A percentile compares a stretch with the other conserved stretches of the same genome.
Conservation (phyloP, 2,888 invertebrate genomes). For the Hydropsyche betteni region DNA sequence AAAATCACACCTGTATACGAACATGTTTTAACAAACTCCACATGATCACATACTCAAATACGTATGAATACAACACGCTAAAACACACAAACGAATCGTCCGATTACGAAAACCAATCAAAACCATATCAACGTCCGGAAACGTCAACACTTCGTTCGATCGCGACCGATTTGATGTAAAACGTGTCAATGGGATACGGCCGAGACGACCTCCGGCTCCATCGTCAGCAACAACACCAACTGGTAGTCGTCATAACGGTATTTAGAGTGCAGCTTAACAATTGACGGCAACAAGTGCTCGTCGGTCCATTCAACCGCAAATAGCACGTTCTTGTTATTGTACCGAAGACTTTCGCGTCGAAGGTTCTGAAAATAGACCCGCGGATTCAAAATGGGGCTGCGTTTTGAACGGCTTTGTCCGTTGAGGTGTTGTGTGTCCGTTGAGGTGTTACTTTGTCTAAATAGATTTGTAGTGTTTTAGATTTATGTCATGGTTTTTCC, state of each 20-base stretch:
- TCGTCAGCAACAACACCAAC: not conserved
- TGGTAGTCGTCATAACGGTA: constrained; percentile 1
- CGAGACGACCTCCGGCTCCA: not conserved
- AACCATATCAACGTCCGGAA: not conserved
- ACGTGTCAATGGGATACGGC: constrained; percentile 21
- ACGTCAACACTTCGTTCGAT: not conserved
- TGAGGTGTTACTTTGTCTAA: no score
- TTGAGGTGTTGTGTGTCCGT: no score
- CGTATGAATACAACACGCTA: no score
- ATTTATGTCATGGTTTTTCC: no score
- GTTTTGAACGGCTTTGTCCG: no score
- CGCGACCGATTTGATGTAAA: not conserved
- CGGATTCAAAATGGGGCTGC: no score
- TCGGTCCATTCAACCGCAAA: constrained; percentile 13
- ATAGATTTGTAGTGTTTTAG: no score
- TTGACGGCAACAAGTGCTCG: not conserved
- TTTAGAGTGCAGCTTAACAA: constrained; percentile 3
- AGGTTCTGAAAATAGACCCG: not conserved
- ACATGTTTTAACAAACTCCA: not conserved
- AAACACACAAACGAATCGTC: no score
- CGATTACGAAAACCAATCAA: not conserved
- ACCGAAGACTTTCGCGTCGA: constrained; percentile 7
- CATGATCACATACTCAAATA: no score
- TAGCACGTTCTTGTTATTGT: not conserved
- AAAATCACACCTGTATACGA: not conserved